Evolutionary conservation across 2,888 invertebrate species (phyloP), one percentile per base, ranked within the genome.

Genomic region (Gymnocheta viridis): DNA sequence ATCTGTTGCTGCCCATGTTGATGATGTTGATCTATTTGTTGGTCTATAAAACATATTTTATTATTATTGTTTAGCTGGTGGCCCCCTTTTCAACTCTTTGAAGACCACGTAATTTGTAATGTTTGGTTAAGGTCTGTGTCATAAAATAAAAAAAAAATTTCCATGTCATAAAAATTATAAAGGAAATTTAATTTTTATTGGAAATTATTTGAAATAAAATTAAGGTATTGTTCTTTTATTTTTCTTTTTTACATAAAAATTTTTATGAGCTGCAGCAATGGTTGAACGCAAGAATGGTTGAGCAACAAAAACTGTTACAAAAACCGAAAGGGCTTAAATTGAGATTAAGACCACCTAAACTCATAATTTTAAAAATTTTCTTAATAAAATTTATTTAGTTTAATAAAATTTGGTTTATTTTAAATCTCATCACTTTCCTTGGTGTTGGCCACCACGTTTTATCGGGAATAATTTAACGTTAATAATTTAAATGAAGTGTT

Each of bases 141-240:
- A 89, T 90, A 89, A 89, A n/a, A n/a, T n/a, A n/a, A n/a, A n/a
- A n/a, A n/a, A n/a, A 89, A 70, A 14, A 38, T 88, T 87, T 41
- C 9, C 9, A 2, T 88, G 89, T 89, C 89, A 87, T 89, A 89
- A 89, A n/a, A 89, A 88, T 87, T 86, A 35, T 47, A 66, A 38
- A 54, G 44, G 51, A 58, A 66, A 66, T 56, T 62, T 32, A 14
- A 19, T 51, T 38, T 64, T 60, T 56, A 69, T 38, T 69, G 27
- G 14, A 54, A 60, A 69, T 38, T 49, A 3, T n/a, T 60, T 35
- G 4, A 47, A 58, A 38, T 47, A 27, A 66, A 35, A 73, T 66
- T 38, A 66, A 58, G 72, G 22, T 41, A 60, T 17, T 24, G n/a
- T n/a, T n/a, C n/a, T n/a, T 44, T 22, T 27, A 4, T 14, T 5